phyloP scores from a whole-genome alignment of 1,140 invertebrate species.

The Phortica variegata region DNA sequence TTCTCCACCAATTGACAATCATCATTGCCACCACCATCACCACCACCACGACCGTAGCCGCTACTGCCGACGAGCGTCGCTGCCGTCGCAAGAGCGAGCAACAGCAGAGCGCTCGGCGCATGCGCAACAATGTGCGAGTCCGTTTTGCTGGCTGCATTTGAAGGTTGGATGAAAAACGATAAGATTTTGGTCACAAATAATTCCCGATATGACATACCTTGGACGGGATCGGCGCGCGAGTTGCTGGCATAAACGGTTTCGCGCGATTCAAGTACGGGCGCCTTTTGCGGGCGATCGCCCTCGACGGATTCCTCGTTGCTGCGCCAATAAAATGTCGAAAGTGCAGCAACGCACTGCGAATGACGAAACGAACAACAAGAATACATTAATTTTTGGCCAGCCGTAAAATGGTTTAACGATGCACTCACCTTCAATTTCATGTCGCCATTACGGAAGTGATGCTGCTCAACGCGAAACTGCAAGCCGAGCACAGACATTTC shows the following conservation, averaged over 20 bases:
- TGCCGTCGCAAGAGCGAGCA: constrained; percentile 33
- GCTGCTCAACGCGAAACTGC: constrained; percentile 64
- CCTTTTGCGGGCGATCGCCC: constrained; percentile 65
- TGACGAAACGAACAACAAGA: neutral
- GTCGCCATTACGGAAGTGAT: constrained; percentile 69
- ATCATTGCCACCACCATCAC: neutral
- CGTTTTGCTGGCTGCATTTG: constrained; percentile 55
- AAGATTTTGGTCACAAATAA: constrained; percentile 57
- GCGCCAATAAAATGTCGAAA: constrained; percentile 71
- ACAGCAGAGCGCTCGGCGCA: constrained; percentile 30
- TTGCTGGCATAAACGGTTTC: constrained; percentile 58
- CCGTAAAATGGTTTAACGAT: neutral
- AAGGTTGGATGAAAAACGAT: constrained; percentile 55
- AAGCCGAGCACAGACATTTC: constrained; percentile 67
- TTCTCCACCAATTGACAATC: neutral
- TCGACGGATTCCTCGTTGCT: constrained; percentile 73
- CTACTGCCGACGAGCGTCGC: constrained; percentile 28
- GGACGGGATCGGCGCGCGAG: constrained; percentile 62
- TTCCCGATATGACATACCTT: constrained; percentile 60
- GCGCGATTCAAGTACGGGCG: constrained; percentile 65
- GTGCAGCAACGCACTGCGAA: constrained; percentile 68
- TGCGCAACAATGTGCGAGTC: constrained; percentile 32
- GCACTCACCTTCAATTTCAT: constrained; percentile 66
- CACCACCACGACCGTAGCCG: neutral
- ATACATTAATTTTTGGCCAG: constrained; percentile 4